phyloP scores from a whole-genome alignment of 2,888 invertebrate genomes.

The Fragum sueziense region DNA sequence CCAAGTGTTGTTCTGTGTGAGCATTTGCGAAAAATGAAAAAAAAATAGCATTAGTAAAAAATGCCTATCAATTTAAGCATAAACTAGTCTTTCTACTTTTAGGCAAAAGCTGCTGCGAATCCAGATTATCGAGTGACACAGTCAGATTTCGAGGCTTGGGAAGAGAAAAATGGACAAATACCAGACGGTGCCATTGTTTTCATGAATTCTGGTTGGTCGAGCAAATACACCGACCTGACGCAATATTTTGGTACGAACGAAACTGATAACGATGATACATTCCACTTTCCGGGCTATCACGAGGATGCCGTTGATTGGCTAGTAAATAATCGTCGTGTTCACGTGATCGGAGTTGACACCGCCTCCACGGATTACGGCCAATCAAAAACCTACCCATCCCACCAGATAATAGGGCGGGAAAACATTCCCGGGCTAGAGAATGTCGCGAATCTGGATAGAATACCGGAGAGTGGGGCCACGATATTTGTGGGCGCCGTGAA shows the following conservation, averaged over 20 bases:
- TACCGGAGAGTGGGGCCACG: conserved; percentile 71
- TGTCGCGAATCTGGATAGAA: conserved; percentile 83
- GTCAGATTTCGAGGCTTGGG: conserved; percentile 77
- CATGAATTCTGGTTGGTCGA: conserved; percentile 82
- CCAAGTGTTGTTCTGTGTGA: too few species aligned
- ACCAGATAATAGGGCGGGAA: conserved; percentile 83
- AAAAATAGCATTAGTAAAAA: too few species aligned
- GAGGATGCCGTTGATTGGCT: conserved; percentile 86
- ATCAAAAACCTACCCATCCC: conserved; percentile 83
- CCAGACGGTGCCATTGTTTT: conserved; percentile 82
- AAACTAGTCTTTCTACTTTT: neutral
- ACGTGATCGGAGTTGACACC: conserved; percentile 87
- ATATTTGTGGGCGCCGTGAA: conserved; percentile 86
- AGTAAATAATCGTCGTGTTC: conserved; percentile 82
- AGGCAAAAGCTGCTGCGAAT: conserved; percentile 27
- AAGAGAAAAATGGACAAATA: conserved; percentile 80
- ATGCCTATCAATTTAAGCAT: too few species aligned
- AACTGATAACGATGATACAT: conserved; percentile 56
- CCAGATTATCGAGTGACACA: conserved; percentile 46
- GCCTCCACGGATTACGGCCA: conserved; percentile 86
- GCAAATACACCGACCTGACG: conserved; percentile 75
- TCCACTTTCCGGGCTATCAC: conserved; percentile 82
- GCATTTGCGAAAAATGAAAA: too few species aligned
- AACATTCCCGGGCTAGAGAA: conserved; percentile 86
- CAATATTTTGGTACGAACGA: conserved; percentile 62